phyloP scores from a whole-genome alignment of 2,113 vertebrate genomes.

The Ictalurus furcatus region DNA sequence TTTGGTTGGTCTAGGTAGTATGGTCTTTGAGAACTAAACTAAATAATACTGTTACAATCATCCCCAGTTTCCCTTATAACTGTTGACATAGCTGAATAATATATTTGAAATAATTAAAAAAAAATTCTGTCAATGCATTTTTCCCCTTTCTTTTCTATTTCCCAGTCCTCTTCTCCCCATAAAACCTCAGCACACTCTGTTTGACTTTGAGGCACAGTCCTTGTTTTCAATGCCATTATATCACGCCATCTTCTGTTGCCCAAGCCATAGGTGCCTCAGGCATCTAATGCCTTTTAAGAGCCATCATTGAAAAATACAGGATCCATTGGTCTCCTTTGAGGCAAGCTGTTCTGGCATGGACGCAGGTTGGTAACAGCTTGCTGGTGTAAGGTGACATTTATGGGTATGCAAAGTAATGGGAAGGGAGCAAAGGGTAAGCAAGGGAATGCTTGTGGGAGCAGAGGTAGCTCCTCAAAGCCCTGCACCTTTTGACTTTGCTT shows the following conservation, averaged over 20 bases:
- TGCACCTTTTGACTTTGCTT: conserved; percentile 68
- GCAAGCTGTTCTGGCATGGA: conserved; percentile 82
- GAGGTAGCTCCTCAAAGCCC: conserved; percentile 62
- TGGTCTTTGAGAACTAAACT: not conserved
- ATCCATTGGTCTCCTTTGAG: conserved; percentile 85
- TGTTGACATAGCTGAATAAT: not conserved
- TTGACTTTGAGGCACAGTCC: conserved; percentile 62
- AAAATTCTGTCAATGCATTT: not conserved
- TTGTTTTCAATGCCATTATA: conserved; percentile 61
- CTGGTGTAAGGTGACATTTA: conserved; percentile 90
- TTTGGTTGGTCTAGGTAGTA: not conserved
- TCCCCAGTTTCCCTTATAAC: not conserved
- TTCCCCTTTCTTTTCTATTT: not conserved
- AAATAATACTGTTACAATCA: not conserved
- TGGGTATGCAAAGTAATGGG: conserved; percentile 83
- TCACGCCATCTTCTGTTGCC: conserved; percentile 69
- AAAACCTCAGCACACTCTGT: conserved; percentile 34
- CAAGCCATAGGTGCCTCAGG: conserved; percentile 77
- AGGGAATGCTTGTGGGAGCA: conserved; percentile 63
- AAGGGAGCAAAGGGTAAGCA: conserved; percentile 49
- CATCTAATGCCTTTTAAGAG: conserved; percentile 86
- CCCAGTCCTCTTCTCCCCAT: conserved; percentile 31
- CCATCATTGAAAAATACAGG: conserved; percentile 82
- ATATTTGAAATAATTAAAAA: not conserved
- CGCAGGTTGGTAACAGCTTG: conserved; percentile 84